Evolutionary conservation across 1,140 invertebrate genomes (phyloP).

Genomic region (Drosophila chauvacae): DNA sequence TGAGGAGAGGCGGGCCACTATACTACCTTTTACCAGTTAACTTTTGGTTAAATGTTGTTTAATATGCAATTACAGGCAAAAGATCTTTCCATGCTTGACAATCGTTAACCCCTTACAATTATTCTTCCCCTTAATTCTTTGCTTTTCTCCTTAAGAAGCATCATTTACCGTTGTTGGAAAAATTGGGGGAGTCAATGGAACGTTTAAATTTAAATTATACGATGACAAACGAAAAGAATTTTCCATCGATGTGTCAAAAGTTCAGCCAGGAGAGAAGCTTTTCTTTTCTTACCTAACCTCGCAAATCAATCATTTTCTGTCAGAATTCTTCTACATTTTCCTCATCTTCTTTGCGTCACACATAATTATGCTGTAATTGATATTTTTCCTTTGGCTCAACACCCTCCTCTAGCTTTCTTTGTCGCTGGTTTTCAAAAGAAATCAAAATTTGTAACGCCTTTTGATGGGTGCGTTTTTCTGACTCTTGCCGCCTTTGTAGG

Average conservation of each 20-base stretch:
- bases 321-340: conserved; percentile 45
- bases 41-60: conserved; percentile 77
- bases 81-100: conserved; percentile 57
- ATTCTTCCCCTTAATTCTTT: not conserved
- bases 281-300: conserved; percentile 40
- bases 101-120: conserved; percentile 5
- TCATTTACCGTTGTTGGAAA: conserved; percentile 61
- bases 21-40: conserved; percentile 63
- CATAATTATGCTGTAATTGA: conserved; percentile 83
- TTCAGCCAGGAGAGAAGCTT: conserved; percentile 42
- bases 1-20: not conserved
- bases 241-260: conserved; percentile 56
- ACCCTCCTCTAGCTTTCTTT: conserved; percentile 24
- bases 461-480: conserved; percentile 72
- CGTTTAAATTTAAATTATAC: conserved; percentile 79
- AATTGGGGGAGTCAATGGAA: conserved; percentile 24
- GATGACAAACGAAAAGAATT: conserved; percentile 79
- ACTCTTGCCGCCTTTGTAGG: conserved; percentile 36
- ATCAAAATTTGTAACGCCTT: conserved; percentile 82
- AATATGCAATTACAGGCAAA: conserved; percentile 77
- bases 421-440: conserved; percentile 77
- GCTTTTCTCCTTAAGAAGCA: conserved; percentile 6
- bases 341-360: conserved; percentile 55
- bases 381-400: conserved; percentile 57
- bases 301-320: conserved; percentile 79